Conservation (phyloP, 2,888 invertebrate genomes). For the Spatulosminthurus flaviceps region DNA sequence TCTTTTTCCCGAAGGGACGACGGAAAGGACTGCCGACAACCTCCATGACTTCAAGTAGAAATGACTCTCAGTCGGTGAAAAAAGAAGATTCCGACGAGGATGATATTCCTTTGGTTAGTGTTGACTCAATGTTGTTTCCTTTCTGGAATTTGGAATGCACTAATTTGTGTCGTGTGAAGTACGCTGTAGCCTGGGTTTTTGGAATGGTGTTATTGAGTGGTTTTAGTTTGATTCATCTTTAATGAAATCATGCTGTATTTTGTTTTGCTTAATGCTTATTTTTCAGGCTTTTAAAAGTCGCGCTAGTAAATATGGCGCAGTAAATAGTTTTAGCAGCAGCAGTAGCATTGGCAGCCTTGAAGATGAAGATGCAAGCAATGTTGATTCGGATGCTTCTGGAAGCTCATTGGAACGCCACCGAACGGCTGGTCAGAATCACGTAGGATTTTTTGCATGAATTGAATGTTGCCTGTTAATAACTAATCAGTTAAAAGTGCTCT, state of each 20-base stretch:
- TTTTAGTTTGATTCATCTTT: background rate
- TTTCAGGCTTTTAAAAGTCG: conserved; percentile 19
- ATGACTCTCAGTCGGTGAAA: conserved; percentile 67
- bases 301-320: background rate
- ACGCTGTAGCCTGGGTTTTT: background rate
- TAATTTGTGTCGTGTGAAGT: background rate
- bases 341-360: conserved; percentile 1
- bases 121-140: background rate
- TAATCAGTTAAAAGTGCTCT: no score
- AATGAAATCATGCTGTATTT: background rate
- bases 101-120: conserved; percentile 58
- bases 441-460: conserved; percentile 32
- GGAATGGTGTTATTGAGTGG: background rate
- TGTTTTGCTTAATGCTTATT: background rate
- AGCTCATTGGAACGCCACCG: background rate
- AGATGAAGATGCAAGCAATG: background rate
- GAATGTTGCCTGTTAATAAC: background rate
- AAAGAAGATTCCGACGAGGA: conserved; percentile 55
- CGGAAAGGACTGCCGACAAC: conserved; percentile 64
- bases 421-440: conserved; percentile 35
- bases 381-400: background rate
- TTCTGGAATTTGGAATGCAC: background rate
- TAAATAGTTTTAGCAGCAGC: conserved; percentile 24
- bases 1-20: conserved; percentile 61
- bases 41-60: conserved; percentile 26